These are phyloP conservation scores for Mionectes macconnelli DNA, from an alignment of 2,113 vertebrate species.

Conservation along the genomic window DNA sequence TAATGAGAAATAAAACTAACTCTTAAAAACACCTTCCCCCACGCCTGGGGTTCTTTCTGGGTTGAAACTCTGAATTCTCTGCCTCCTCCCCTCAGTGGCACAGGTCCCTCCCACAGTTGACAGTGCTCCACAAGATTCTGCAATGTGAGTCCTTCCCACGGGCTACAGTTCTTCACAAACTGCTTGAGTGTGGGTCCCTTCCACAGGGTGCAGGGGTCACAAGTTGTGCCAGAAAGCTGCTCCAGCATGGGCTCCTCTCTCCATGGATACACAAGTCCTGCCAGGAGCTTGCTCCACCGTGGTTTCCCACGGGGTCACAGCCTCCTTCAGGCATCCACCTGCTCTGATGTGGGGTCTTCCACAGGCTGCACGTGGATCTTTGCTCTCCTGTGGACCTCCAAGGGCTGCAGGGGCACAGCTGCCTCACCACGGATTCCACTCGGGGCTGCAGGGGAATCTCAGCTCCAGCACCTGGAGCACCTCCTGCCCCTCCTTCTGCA, in stretches of 20 bases:
- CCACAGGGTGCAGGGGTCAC: not conserved
- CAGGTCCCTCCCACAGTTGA: not conserved
- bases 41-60: not conserved
- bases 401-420: not conserved
- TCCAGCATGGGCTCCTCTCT: not conserved
- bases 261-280: not conserved
- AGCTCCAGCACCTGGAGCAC: not conserved
- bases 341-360: not conserved
- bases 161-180: not conserved
- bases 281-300: not conserved
- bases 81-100: not conserved
- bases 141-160: not conserved
- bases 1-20: not conserved
- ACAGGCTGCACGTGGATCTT: not conserved
- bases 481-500: not conserved
- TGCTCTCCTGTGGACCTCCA: not conserved
- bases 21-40: fast-evolving
- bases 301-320: not conserved
- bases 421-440: not conserved
- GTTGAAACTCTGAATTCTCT: not conserved
- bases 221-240: not conserved
- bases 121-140: not conserved
- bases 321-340: not conserved
- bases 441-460: not conserved
- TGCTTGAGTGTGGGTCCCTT: not conserved